Conservation (phyloP, 2,888 invertebrate species). For the Troides oblongomaculatus region DNA sequence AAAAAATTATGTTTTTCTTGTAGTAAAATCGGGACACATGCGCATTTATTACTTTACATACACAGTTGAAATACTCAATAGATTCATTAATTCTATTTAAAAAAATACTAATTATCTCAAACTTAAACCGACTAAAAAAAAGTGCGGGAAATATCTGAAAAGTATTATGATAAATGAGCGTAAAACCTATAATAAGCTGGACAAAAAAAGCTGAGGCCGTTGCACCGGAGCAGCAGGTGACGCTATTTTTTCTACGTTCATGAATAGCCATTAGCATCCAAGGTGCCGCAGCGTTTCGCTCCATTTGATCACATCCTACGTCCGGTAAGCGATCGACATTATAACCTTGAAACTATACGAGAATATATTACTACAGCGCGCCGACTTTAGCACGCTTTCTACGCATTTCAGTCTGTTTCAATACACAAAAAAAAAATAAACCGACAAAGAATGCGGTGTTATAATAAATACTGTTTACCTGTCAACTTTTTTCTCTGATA, state of each 20-base stretch:
- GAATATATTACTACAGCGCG: conserved; percentile 29
- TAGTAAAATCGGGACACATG: neutral
- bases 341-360: conserved; percentile 69
- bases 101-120: neutral
- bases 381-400: conserved; percentile 23
- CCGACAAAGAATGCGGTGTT: conserved; percentile 38
- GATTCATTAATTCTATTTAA: no score
- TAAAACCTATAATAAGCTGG: neutral
- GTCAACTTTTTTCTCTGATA: conserved; percentile 70
- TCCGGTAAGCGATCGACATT: conserved; percentile 51
- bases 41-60: no score
- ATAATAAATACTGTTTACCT: conserved; percentile 70
- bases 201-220: conserved; percentile 17
- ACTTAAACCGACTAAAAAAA: neutral
- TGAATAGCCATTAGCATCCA: conserved; percentile 54
- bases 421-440: conserved; percentile 27
- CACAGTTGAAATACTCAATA: no score
- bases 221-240: conserved; percentile 28
- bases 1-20: neutral
- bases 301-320: conserved; percentile 59
- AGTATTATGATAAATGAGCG: no score
- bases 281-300: conserved; percentile 57
- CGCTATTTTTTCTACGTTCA: conserved; percentile 43
- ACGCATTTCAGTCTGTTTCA: conserved; percentile 26
- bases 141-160: neutral